phyloP scores from a whole-genome alignment of 2,797 vertebrate genomes.

The Rhinella marina region DNA sequence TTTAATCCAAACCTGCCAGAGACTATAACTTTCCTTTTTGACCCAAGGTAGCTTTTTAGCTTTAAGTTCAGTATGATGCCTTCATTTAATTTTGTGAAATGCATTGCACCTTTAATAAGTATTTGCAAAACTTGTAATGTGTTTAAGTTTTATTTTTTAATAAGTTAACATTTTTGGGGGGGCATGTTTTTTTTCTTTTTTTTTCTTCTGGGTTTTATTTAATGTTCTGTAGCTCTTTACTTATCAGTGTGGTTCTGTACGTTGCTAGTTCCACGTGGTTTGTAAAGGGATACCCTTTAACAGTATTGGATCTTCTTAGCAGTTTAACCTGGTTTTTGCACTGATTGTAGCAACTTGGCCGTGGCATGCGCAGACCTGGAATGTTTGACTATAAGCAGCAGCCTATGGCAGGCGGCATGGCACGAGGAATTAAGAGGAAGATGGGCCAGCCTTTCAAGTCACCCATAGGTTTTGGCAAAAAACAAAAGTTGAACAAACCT shows the following conservation, averaged over 20 bases:
- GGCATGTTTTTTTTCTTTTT: slow-evolving; percentile 39
- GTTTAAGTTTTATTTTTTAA: slow-evolving; percentile 8
- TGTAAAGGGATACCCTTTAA: not conserved
- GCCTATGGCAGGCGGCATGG: slow-evolving; percentile 68
- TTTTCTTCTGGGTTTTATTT: not conserved
- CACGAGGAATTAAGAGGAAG: slow-evolving; percentile 85
- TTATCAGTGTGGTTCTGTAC: not conserved
- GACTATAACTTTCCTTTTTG: not conserved
- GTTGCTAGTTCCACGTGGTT: not conserved
- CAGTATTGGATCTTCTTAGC: not conserved
- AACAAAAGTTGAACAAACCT: slow-evolving; percentile 79
- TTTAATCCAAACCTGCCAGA: no score
- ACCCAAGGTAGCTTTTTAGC: no score
- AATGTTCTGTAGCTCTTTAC: not conserved
- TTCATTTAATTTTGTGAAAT: slow-evolving; percentile 68
- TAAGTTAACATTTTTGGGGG: not conserved
- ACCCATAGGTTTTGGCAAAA: slow-evolving; percentile 79
- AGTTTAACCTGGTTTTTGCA: slow-evolving; percentile 65
- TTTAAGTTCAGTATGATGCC: not conserved
- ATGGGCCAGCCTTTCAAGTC: slow-evolving; percentile 80
- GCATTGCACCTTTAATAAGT: slow-evolving; percentile 85
- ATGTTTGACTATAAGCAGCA: slow-evolving; percentile 80
- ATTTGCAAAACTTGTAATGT: slow-evolving; percentile 45
- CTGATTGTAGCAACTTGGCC: slow-evolving; percentile 79
- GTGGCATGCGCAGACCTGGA: slow-evolving; percentile 78